Conservation (phyloP, 2,113 vertebrate genomes). For the Pelecanoides urinatrix region DNA sequence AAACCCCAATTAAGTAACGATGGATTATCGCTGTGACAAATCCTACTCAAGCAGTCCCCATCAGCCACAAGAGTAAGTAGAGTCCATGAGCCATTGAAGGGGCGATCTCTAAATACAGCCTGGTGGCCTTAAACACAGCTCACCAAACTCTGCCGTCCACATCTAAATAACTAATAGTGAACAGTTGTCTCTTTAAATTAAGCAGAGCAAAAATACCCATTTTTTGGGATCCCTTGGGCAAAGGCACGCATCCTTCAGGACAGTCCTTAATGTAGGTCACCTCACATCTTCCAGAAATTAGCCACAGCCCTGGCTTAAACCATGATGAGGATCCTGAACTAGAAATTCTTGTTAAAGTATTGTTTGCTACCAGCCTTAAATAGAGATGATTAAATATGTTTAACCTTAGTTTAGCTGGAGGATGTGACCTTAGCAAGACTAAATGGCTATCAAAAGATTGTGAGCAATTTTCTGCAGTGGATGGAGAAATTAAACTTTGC, state of each 20-base stretch:
- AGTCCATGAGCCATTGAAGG: not conserved
- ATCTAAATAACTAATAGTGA: not conserved
- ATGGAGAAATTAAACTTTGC: not conserved
- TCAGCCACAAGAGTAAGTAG: not conserved
- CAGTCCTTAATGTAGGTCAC: not conserved
- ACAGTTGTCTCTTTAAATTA: not conserved
- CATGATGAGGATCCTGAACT: not conserved
- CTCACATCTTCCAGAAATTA: not conserved
- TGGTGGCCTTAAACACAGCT: not conserved
- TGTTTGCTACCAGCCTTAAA: not conserved
- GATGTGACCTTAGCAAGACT: not conserved
- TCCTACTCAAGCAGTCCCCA: not conserved
- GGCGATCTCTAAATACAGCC: not conserved
- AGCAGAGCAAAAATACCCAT: not conserved
- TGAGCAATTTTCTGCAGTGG: not conserved
- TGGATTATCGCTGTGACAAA: not conserved
- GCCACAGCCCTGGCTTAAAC: not conserved
- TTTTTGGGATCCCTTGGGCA: not conserved
- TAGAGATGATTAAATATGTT: not conserved
- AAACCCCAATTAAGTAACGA: not conserved
- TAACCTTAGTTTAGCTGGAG: not conserved
- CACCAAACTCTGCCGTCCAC: not conserved
- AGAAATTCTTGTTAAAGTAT: not conserved
- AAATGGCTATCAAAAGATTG: not conserved
- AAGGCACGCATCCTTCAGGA: not conserved